Base-by-base conservation (phyloP, 2,113 vertebrate species). In the Rafetus swinhoei region DNA sequence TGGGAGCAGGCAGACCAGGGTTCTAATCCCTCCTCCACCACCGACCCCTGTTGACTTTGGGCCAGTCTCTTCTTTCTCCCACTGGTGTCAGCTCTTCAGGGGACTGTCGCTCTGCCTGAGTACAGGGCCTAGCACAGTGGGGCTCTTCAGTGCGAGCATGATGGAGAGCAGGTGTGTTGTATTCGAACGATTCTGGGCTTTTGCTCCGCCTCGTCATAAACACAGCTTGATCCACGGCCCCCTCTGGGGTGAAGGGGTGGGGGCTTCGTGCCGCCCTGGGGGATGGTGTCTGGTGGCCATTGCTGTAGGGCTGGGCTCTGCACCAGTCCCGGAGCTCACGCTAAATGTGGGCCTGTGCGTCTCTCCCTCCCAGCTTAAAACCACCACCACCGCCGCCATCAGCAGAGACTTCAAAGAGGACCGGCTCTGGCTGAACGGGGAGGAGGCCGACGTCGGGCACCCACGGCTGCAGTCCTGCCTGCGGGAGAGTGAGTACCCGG, bases 361-460 rank as follows among this genome's bases (percentile, higher is more conserved):
- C 14, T 18, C 11, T 50, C n/a, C 39, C 14, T 27, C 45, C 29
- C 96, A 99, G 99, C 97, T 99, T 45, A 99, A 98, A 97, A 99
- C 99, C 55, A 99, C 98, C 53, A 99, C 99, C 3, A 99, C 99
- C 0, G 98, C 98, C 0, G 98, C 98, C 6, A 96, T 98, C 90
- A 99, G 99, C 97, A 98, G 96, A 83, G 98, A 97, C 79, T 99
- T 99, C 95, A 91, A 98, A 0, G 98, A 99, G 93, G 99, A 99
- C 96, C 98, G 98, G 9, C 98, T 99, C 83, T 99, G 99, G 99
- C 98, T 99, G 56, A 99, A 99, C 1, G 99, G 99, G 85, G 98
- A 96, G 92, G 99, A 99, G 82, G 98, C 98, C 3, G 98, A 99
- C 1, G 97, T 99, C 57, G 97, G 85, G 81, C 99, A 99, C 81